Evolutionary conservation across 2,797 vertebrate genomes (phyloP), one percentile per base, ranked within the genome.

Genomic region (Falco naumanni): DNA sequence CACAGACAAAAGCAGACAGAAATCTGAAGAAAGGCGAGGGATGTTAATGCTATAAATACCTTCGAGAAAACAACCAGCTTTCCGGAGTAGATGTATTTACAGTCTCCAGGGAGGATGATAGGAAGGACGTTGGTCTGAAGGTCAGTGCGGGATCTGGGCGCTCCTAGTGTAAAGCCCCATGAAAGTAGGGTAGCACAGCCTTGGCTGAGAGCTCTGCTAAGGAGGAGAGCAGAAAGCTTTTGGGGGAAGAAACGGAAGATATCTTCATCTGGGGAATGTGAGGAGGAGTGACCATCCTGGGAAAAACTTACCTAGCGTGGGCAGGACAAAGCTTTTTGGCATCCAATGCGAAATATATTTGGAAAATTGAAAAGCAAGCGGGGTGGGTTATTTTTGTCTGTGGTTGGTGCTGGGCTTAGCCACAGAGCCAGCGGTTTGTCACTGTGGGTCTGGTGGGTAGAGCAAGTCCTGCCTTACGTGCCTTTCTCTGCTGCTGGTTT

Each of bases 1-100:
- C 28, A 37, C n/a, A 74, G 78, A 69, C 69, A 93, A 89, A 93
- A 89, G 57, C 88, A 90, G 78, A 34, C 53, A 95, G 84, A 90
- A 92, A 93, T 65, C 80, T 90, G 92, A 91, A 94, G 94, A 90
- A 83, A 92, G 79, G 48, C 51, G 34, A 81, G 61, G 33, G 75
- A 57, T 93, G 87, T 92, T 80, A 80, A 75, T 85, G 75, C 94
- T 95, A 95, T 94, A 96, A 97, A 96, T 97, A 97, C 53, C 78
- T 90, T 48, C 78, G 83, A 72, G 50, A 87, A 92, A 94, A 85
- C n/a, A 88, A 69, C 51, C 61, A 78, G 60, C 75, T 87, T 93
- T 80, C 90, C 4, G 2, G 84, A 89, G 33, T 57, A 63, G 84
- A 54, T 60, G 24, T 87, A 57, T 84, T 94, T 94, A 77, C n/a